phyloP scores from a whole-genome alignment of 2,797 vertebrate species.

The Buceros bicornis region DNA sequence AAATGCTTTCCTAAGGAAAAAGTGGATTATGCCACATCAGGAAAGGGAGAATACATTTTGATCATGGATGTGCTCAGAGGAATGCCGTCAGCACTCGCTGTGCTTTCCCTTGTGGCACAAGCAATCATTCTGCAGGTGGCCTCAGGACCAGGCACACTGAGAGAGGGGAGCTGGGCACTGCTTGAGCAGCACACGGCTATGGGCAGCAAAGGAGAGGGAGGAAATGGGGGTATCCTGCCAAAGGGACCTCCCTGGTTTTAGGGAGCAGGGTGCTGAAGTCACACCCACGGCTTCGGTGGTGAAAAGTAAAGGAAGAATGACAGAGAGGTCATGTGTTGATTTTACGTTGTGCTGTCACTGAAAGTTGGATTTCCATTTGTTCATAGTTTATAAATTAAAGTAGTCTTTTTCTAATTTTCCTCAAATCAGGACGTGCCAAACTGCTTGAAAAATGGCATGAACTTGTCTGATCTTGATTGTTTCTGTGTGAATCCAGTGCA shows the following conservation, averaged over 20 bases:
- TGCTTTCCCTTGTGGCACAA: neutral
- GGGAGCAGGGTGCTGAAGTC: neutral
- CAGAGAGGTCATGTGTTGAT: neutral
- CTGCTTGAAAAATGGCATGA: neutral
- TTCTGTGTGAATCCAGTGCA: neutral
- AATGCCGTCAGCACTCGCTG: neutral
- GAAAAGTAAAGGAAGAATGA: neutral
- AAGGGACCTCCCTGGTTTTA: neutral
- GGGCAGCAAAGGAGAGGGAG: neutral
- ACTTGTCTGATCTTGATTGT: neutral
- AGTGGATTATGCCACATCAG: neutral
- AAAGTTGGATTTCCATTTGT: neutral
- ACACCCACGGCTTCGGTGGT: accelerated
- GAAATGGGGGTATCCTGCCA: neutral
- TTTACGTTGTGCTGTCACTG: accelerated
- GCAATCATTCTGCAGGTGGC: neutral
- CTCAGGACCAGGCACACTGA: accelerated
- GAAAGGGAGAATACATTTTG: neutral
- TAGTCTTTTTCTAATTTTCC: neutral
- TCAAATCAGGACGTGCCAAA: neutral
- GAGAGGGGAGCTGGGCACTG: neutral
- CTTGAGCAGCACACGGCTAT: neutral
- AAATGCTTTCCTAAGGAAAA: neutral
- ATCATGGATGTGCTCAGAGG: neutral
- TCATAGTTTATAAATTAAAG: neutral